Evolutionary conservation across 2,888 invertebrate genomes (phyloP), one percentile per base, ranked within the genome.

Genomic region (Portevinia maculata): DNA sequence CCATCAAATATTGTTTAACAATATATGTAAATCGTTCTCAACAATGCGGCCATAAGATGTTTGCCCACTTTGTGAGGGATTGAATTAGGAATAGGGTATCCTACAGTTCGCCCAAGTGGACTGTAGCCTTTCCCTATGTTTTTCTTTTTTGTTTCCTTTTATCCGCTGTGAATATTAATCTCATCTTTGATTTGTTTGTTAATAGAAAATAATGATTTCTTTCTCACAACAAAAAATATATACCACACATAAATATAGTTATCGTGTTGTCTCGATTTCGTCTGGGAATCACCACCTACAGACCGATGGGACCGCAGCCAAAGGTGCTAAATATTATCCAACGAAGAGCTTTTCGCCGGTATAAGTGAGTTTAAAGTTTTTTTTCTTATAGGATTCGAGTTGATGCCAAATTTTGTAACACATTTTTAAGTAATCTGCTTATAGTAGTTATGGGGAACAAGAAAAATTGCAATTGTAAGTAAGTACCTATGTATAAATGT

Each of bases 151-250:
- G 24, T 39, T n/a, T 1, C 6, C 13, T 55, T 53, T 21, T 62
- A 39, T 41, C 34, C 53, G n/a, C 52, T 32, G 48, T 37, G 34
- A 60, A 32, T 41, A 21, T 21, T 52, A 53, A 44, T 53, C 34
- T 30, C 52, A 57, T 69, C 34, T 74, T 50, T 69, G 50, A 67
- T 79, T 79, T 79, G 74, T 79, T 67, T 74, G 69, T 74, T 74
- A 74, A 75, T 71, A 79, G 62, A 69, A 79, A 79, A 74, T 74
- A 62, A 79, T 50, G 44, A 69, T 60, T 60, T 74, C 39, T 24
- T 46, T 46, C 48, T 34, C 7, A 32, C 19, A 24, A 24, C 5
- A 24, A 39, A 57, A 19, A 60, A 24, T 39, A 55, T 11, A 30
- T 30, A 24, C 24, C 1, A 55, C 70, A 44, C 53, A 57, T 41